These are phyloP conservation scores for Eurystomus gularis DNA, from an alignment of 2,113 vertebrate genomes.

Conservation along the genomic window DNA sequence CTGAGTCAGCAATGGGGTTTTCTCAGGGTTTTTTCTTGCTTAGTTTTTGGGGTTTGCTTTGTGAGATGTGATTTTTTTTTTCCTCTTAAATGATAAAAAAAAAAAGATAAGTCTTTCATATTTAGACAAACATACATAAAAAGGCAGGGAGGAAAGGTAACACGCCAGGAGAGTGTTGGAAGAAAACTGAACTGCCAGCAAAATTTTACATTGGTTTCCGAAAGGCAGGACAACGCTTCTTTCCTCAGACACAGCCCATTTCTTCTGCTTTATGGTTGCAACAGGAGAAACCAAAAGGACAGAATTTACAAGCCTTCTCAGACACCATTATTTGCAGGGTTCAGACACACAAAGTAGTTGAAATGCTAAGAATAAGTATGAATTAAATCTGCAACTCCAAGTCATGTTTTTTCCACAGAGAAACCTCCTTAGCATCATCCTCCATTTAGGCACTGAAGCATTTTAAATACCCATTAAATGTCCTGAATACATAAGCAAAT, in stretches of 20 bases:
- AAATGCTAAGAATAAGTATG: not conserved
- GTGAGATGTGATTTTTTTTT: accelerated
- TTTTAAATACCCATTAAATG: not conserved
- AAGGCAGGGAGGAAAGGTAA: not conserved
- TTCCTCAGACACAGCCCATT: not conserved
- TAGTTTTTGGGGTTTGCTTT: not conserved
- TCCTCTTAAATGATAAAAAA: not conserved
- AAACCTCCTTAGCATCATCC: not conserved
- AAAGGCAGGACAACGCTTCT: not conserved
- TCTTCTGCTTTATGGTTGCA: not conserved
- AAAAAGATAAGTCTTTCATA: not conserved
- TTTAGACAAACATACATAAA: not conserved
- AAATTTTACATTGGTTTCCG: not conserved
- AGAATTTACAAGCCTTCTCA: not conserved
- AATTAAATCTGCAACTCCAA: not conserved
- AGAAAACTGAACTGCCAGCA: not conserved
- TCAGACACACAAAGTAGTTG: not conserved
- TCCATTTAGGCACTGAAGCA: not conserved
- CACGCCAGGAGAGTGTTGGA: not conserved
- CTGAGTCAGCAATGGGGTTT: not conserved
- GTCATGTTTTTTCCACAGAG: not conserved
- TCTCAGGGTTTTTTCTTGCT: not conserved
- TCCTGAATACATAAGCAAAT: not conserved
- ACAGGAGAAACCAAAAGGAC: not conserved
- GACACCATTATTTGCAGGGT: not conserved